Evolutionary conservation across 23 tunicate species (phyloP), one percentile per base, ranked within the genome.

Genomic region (Styela clava): DNA sequence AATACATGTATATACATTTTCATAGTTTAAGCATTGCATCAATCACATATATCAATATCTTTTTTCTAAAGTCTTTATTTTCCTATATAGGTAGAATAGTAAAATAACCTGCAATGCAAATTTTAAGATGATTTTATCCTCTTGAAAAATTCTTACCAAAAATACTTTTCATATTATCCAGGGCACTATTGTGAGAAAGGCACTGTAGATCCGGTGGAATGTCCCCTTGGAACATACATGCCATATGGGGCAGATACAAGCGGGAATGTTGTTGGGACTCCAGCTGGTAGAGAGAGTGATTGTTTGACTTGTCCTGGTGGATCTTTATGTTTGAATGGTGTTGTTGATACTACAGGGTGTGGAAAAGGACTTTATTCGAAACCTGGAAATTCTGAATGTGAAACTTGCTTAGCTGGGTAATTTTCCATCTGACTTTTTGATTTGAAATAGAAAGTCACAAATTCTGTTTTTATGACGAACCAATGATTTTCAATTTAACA

Each of bases 211-310:
- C 98, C 98, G 2, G 89, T 84, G 34, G 74, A 70, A 26, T 93
- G 98, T 35, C 98, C 98, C 1, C 69, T 30, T 37, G 98, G 98
- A 3, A 79, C 98, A 1, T 93, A 93, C 89, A 93, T 93, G 98
- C 98, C 98, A 1, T 78, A 87, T 30, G 98, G 98, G 29, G 86
- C 81, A 2, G 85, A 79, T 63, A 52, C 61, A 1, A 2, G 82
- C 69, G 52, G 28, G 16, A 2, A 0, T 23, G 64, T 76, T 25
- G 80, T 80, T 24, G 93, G 98, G 3, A 70, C 76, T 1, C 93
- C 98, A 22, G 98, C 98, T 22, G 89, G 89, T 5, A 63, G 89
- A 64, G 85, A 74, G 21, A 93, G 94, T 37, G 89, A 88, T 52
- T 93, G 98, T 56, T 61, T 88, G 7, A 37, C 62, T 7, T 93